Evolutionary conservation across 2,797 vertebrate species (phyloP).

Genomic region (Toxotes lorentzi): DNA sequence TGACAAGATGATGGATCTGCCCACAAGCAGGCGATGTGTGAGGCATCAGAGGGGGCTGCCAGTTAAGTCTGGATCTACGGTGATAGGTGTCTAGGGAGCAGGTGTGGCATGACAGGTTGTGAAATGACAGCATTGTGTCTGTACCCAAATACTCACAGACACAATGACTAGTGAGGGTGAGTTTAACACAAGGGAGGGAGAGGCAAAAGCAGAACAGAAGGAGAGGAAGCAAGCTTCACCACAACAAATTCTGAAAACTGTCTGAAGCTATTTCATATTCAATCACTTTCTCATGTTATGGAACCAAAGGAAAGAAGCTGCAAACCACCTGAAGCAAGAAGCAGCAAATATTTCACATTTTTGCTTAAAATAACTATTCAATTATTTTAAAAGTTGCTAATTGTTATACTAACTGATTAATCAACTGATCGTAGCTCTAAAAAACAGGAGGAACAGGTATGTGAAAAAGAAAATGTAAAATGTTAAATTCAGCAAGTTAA

Average conservation of each 20-base stretch:
- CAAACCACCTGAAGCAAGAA: constrained; percentile 4
- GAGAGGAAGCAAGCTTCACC: not conserved
- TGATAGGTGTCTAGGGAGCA: constrained; percentile 23
- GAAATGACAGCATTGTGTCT: constrained; percentile 33
- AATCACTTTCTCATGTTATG: not conserved
- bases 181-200: not conserved
- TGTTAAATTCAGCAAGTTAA: not conserved
- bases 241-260: not conserved
- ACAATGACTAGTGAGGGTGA: not conserved
- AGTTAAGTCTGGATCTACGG: not conserved
- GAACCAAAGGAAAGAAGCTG: not conserved
- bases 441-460: not conserved
- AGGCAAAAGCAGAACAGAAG: not conserved
- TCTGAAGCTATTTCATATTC: not conserved
- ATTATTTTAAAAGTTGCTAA: not conserved
- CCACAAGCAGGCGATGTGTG: not conserved
- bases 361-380: not conserved
- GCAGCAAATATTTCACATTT: not conserved
- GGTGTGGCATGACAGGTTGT: not conserved
- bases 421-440: not conserved
- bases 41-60: constrained; percentile 4
- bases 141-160: constrained; percentile 21
- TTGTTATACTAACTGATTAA: not conserved
- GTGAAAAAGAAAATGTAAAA: not conserved
- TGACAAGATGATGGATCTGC: constrained; percentile 7